Conservation (phyloP, 2,797 vertebrate genomes). For the Microctenopoma stevenorrisi region DNA sequence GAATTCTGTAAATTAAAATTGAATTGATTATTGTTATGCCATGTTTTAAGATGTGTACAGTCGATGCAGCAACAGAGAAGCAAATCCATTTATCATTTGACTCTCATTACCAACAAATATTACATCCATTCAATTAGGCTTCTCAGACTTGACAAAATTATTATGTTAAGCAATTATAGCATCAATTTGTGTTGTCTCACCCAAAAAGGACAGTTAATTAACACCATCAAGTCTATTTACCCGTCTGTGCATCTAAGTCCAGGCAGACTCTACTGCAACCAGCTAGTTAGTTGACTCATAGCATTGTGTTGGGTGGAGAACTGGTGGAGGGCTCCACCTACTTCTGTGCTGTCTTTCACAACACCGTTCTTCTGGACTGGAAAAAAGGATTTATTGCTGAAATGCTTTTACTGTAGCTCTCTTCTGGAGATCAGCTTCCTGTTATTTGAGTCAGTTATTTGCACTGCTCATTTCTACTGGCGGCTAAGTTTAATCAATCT, state of each 20-base stretch:
- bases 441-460: too few species aligned
- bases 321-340: background rate
- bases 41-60: background rate
- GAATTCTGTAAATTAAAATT: too few species aligned
- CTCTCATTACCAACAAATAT: background rate
- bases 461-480: too few species aligned
- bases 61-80: background rate
- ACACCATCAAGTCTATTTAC: background rate
- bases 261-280: background rate
- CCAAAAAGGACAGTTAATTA: background rate
- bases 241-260: background rate
- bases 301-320: constrained; percentile 1
- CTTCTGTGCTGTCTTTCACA: constrained; percentile 2
- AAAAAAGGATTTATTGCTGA: too few species aligned
- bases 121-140: background rate
- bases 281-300: background rate
- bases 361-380: too few species aligned
- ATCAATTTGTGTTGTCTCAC: background rate
- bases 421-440: too few species aligned
- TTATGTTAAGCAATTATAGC: background rate
- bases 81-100: constrained; percentile 3
- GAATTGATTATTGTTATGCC: background rate
- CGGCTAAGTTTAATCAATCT: too few species aligned
- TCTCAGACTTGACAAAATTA: background rate
- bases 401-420: background rate